Evolutionary conservation across 2,888 invertebrate genomes (phyloP).

Genomic region (Habrosyne pyritoides): DNA sequence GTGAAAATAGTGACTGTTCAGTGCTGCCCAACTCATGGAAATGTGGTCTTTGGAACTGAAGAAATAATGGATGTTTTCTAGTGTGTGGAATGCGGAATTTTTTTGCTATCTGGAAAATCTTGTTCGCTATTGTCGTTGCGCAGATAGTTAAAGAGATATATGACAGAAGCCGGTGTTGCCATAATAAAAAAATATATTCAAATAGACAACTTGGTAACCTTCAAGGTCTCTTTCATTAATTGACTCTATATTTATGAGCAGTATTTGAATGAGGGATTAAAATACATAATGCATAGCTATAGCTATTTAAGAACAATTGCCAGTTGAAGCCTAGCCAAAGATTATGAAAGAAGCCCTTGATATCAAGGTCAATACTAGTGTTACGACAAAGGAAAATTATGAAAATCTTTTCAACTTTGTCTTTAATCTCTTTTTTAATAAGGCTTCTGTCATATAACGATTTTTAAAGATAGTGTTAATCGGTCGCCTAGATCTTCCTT

Average conservation of each 20-base stretch:
- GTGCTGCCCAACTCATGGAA: conserved; percentile 60
- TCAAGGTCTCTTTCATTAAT: background rate
- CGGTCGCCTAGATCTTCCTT: background rate
- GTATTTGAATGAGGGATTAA: background rate
- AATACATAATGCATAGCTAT: background rate
- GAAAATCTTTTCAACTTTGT: background rate
- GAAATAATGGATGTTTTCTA: conserved; percentile 48
- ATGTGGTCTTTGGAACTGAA: conserved; percentile 47
- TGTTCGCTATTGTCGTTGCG: conserved; percentile 19
- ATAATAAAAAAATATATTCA: conserved; percentile 42
- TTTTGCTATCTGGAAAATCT: conserved; percentile 29
- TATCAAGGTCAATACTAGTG: conserved; percentile 7
- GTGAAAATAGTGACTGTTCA: conserved; percentile 71
- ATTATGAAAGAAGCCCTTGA: conserved; percentile 6
- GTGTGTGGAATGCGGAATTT: conserved; percentile 39
- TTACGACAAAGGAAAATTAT: background rate
- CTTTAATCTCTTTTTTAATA: background rate
- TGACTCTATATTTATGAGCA: background rate
- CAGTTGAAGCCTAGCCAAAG: conserved; percentile 7
- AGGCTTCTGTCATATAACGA: background rate
- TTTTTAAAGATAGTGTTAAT: background rate
- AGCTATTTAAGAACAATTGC: conserved; percentile 1
- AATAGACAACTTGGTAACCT: background rate
- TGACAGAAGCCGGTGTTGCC: conserved; percentile 65
- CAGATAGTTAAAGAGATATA: conserved; percentile 33